These are phyloP conservation scores for Sepiola atlantica DNA, from an alignment of 2,888 invertebrate species.

Conservation along the genomic window DNA sequence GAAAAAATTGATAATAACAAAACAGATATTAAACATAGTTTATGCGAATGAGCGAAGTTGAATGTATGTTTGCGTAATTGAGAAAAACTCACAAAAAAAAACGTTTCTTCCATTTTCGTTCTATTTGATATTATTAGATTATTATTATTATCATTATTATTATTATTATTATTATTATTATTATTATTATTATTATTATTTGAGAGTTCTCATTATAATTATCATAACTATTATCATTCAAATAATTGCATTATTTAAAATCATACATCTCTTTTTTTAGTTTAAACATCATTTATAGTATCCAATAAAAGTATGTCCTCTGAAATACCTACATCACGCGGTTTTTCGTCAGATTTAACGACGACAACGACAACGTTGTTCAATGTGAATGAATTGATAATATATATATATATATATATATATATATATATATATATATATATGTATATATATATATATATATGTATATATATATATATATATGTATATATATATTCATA, in stretches of 20 bases:
- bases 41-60: background rate
- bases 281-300: background rate
- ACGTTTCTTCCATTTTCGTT: background rate
- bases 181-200: conserved; percentile 2
- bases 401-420: background rate
- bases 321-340: background rate
- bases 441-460: background rate
- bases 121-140: background rate
- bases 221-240: too few relatives aligned
- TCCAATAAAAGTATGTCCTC: background rate
- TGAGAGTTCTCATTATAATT: background rate
- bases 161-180: conserved; percentile 2
- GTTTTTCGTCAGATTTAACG: background rate
- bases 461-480: background rate
- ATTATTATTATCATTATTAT: background rate
- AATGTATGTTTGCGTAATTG: background rate
- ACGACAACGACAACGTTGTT: background rate
- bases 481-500: background rate
- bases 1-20: background rate
- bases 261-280: background rate
- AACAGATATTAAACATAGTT: background rate
- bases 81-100: background rate
- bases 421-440: background rate
- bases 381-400: background rate
- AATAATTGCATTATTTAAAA: background rate